Base-by-base conservation (phyloP, 2,797 vertebrate genomes). In the Onychomys arenicola region DNA sequence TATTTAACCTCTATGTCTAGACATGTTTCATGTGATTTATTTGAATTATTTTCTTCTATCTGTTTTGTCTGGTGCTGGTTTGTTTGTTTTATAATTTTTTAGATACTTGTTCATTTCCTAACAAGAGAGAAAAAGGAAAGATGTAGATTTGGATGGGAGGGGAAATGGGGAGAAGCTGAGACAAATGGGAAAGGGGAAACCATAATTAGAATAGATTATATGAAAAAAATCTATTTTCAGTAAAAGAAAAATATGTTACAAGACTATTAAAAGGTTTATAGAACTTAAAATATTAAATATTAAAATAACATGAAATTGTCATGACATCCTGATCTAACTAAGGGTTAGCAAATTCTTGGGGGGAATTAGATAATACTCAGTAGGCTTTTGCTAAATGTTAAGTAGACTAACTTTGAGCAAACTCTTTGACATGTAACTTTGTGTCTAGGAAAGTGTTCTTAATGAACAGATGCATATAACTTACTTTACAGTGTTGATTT, bases 301-400 rank as follows among this genome's bases (percentile, higher is more conserved):
- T 94, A 94, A 92, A 86, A 95, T 92, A 61, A 94, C 89, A 93
- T 89, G 5, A 19, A 75, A 13, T 55, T 81, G 19, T 84, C 1
- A 23, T 67, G 52, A 94, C 94, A 87, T 88, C 29, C 12, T 78
- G 11, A 61, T 84, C 23, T 65, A 21, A 75, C 13, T 43, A 0
- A 43, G 65, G 89, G 71, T 90, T 89, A 49, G 2, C 32, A 55
- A 19, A 75, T 89, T 77, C 27, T 89, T 86, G 34, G 17, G 76
- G 32, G 92, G 69, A 95, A 63, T 61, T 87, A 61, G 67, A 40
- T 34, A 63, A 5, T 61, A 69, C 69, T 93, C 1, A 93, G 1
- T 86, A 46, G 25, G 40, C 43, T 84, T 95, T 93, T 82, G 5
- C 27, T 71, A 89, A 92, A 85, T 92, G 23, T 57, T 80, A 57